These are phyloP conservation scores for Geopemphigus sp. DNA, from an alignment of 1,140 invertebrate genomes.

Conservation along the genomic window DNA sequence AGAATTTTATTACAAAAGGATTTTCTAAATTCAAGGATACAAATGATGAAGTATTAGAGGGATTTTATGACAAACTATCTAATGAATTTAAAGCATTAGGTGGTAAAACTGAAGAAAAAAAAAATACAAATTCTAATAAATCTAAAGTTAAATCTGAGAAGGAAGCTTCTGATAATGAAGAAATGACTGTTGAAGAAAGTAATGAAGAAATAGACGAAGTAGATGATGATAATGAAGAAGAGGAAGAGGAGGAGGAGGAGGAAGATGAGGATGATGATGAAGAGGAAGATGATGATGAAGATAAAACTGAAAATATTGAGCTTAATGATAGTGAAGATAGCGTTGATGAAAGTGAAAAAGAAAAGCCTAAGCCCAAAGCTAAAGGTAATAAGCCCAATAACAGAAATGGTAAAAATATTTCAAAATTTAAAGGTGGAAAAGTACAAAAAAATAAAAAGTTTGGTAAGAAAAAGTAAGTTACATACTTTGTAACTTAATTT, in stretches of 20 bases:
- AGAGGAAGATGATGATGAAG: slow-evolving; percentile 26
- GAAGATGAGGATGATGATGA: slow-evolving; percentile 36
- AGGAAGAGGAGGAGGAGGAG: neutral
- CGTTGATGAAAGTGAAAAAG: slow-evolving; percentile 28
- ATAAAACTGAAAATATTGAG: slow-evolving; percentile 30
- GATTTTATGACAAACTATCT: slow-evolving; percentile 11
- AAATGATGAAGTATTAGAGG: slow-evolving; percentile 9
- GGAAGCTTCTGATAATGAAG: slow-evolving; percentile 9
- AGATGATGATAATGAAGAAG: slow-evolving; percentile 1
- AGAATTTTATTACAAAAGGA: slow-evolving; percentile 43
- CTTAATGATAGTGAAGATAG: slow-evolving; percentile 10
- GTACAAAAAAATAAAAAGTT: slow-evolving; percentile 44
- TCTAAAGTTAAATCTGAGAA: slow-evolving; percentile 1
- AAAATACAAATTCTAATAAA: neutral
- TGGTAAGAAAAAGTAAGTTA: neutral
- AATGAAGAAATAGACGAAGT: slow-evolving; percentile 14
- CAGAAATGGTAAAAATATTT: slow-evolving; percentile 35
- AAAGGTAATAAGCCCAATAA: slow-evolving; percentile 1
- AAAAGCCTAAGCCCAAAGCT: slow-evolving; percentile 35
- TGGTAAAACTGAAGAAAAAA: neutral
- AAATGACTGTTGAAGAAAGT: slow-evolving; percentile 16
- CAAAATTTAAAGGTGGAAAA: slow-evolving; percentile 41
- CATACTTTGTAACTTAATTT: neutral
- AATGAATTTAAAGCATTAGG: slow-evolving; percentile 19
- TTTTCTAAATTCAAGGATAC: slow-evolving; percentile 44